Evolutionary conservation across 2,113 vertebrate genomes (phyloP), one percentile per base, ranked within the genome.

Genomic region (Parus major): DNA sequence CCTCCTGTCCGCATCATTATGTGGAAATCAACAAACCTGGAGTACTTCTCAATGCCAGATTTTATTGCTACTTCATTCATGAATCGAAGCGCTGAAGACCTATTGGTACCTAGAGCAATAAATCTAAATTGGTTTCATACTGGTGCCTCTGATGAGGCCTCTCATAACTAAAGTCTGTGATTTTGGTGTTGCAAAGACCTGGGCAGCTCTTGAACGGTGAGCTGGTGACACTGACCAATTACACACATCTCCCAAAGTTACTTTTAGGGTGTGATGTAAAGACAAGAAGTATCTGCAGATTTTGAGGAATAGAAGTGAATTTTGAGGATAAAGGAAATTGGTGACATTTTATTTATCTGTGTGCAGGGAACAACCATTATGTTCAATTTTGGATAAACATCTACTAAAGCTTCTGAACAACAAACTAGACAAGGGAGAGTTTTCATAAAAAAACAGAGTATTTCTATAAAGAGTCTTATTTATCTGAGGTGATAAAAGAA

Each of bases 381-480:
- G 9, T 33, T 53, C 56, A 70, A 12, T 31, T 73, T 88, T 36
- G 33, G 73, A 75, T 88, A 78, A 93, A 72, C 36, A 80, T 61
- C 66, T 86, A 73, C 18, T 86, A 77, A 87, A 82, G 63, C 47
- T 93, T 89, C 72, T 91, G 65, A 95, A 35, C 25, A 82, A 50
- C 16, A 76, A 91, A 61, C 23, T 59, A 82, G 41, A 44, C 55
- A 81, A 88, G 41, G 15, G n/a, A 21, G 33, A 88, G 29, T 42
- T 42, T 15, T 86, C 73, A 35, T 83, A 33, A 88, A 79, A 50
- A 91, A 66, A 23, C 10, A 50, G 33, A 60, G 1, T 66, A 36
- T 93, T 93, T 93, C 69, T 89, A 49, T 35, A 66, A 91, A 94
- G 89, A 63, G 15, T 68, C 41, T 52, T 91, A 82, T 88, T 94